Conservation (phyloP, 2,113 vertebrate species). For the Eurypyga helias region DNA sequence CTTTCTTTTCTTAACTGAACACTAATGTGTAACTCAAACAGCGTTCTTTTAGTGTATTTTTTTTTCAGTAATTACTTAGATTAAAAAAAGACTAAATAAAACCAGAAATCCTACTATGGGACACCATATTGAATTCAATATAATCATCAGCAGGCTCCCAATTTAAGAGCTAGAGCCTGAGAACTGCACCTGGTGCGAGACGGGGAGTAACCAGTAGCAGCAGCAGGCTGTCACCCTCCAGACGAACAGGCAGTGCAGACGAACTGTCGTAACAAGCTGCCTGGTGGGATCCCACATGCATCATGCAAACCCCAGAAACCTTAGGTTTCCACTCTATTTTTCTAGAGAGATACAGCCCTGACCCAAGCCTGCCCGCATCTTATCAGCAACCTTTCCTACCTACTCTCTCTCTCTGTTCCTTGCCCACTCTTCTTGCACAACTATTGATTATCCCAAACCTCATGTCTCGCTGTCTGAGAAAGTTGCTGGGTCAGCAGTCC, state of each 20-base stretch:
- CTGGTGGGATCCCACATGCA: rapidly evolving
- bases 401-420: neutral
- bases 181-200: neutral
- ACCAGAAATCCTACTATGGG: neutral
- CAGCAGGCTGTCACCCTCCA: neutral
- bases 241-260: neutral
- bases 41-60: neutral
- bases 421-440: neutral
- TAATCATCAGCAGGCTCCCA: neutral
- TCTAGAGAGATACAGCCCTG: neutral
- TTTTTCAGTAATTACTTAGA: neutral
- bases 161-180: neutral
- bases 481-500: neutral
- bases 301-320: neutral
- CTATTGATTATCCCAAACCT: neutral
- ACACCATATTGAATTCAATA: neutral
- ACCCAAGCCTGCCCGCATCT: neutral
- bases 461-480: neutral
- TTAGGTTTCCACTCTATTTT: neutral
- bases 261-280: neutral
- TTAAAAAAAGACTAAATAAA: neutral
- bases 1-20: neutral
- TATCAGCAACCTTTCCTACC: neutral
- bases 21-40: neutral
- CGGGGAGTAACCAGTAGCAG: neutral